Conservation (phyloP, 2,888 invertebrate species). For the Urechis unicinctus region DNA sequence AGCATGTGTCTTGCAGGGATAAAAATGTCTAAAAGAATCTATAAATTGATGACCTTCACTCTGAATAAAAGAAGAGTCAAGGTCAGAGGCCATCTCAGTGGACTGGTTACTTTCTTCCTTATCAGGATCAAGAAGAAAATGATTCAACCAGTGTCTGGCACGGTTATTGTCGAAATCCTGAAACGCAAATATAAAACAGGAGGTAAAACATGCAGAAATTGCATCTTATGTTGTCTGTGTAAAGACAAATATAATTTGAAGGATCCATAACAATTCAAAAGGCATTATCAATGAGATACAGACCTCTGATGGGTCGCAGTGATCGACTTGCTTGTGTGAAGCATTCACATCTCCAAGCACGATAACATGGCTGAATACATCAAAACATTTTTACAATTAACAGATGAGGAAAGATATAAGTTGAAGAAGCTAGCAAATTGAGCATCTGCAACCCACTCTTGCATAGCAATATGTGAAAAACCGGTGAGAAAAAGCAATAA, state of each 20-base stretch:
- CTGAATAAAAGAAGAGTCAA: no score
- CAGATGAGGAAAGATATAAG: no score
- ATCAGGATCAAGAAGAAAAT: slow-evolving; percentile 28
- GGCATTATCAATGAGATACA: no score
- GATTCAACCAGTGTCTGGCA: slow-evolving; percentile 47
- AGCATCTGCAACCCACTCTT: no score
- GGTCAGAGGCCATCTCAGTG: no score
- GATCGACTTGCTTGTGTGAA: slow-evolving; percentile 51
- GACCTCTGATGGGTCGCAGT: slow-evolving; percentile 52
- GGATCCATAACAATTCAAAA: slow-evolving; percentile 1
- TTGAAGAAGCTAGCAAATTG: no score
- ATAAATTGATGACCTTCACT: slow-evolving; percentile 39
- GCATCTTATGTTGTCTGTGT: no score
- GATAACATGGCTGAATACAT: slow-evolving; percentile 49
- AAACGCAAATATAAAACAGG: slow-evolving; percentile 6
- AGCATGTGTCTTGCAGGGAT: slow-evolving; percentile 47
- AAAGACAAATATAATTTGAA: no score
- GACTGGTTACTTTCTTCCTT: no score
- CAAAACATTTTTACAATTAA: neutral
- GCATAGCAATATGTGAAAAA: no score
- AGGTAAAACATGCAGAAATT: neutral
- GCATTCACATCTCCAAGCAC: slow-evolving; percentile 55
- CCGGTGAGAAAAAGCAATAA: no score
- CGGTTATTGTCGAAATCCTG: slow-evolving; percentile 35
- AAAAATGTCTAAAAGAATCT: slow-evolving; percentile 52